Conservation (phyloP, 2,113 vertebrate genomes). For the Campylomormyrus tamandua region DNA sequence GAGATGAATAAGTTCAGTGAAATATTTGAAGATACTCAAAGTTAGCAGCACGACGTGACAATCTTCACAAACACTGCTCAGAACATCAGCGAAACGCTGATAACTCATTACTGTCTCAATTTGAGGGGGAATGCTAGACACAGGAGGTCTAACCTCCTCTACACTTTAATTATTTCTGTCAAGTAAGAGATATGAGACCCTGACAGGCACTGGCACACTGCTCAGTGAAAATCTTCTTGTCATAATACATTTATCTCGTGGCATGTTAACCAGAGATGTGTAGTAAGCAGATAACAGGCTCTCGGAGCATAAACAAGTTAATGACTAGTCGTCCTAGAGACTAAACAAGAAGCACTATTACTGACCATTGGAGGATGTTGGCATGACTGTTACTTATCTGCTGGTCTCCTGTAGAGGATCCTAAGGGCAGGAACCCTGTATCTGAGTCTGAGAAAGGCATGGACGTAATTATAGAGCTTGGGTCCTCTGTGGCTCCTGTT, state of each 20-base stretch:
- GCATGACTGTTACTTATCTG: background rate
- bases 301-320: slow-evolving; percentile 17
- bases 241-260: slow-evolving; percentile 13
- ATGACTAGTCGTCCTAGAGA: slow-evolving; percentile 24
- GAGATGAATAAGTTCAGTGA: slow-evolving; percentile 20
- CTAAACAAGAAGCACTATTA: slow-evolving; percentile 19
- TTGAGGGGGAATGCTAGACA: background rate
- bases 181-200: slow-evolving; percentile 1
- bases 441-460: background rate
- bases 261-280: slow-evolving; percentile 23
- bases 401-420: background rate
- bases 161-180: background rate
- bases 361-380: background rate
- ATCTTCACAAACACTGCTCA: background rate
- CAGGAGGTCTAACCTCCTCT: background rate
- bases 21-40: background rate
- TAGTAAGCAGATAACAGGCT: slow-evolving; percentile 18
- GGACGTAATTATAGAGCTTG: background rate
- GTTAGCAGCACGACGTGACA: background rate
- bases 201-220: background rate
- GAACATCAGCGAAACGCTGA: background rate
- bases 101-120: background rate
- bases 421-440: background rate
- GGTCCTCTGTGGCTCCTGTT: background rate
- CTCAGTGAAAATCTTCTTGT: slow-evolving; percentile 13